Conservation (phyloP, 2,113 vertebrate genomes). For the Nematolebias whitei region DNA sequence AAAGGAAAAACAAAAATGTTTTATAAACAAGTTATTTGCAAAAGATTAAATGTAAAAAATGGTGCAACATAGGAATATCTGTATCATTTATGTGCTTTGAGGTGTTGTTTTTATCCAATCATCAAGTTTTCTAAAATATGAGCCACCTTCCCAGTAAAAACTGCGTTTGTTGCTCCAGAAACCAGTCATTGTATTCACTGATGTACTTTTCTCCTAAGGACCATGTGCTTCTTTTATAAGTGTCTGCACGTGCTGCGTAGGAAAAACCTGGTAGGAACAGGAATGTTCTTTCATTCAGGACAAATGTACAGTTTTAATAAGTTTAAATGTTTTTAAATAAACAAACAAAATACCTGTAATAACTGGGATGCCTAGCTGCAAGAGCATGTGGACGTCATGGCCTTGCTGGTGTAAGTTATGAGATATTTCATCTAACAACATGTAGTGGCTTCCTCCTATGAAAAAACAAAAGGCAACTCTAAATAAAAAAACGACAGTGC, state of each 20-base stretch:
- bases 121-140: neutral
- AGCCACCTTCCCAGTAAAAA: conserved; percentile 59
- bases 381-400: conserved; percentile 66
- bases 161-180: conserved; percentile 50
- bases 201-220: conserved; percentile 59
- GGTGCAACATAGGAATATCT: no score
- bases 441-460: conserved; percentile 76
- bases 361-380: conserved; percentile 62
- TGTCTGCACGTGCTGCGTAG: conserved; percentile 38
- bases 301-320: neutral
- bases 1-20: neutral
- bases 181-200: conserved; percentile 38
- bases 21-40: no score
- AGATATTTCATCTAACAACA: conserved; percentile 77
- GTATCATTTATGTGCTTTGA: no score
- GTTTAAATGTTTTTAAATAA: neutral
- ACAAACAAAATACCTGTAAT: conserved; percentile 55
- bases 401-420: conserved; percentile 70
- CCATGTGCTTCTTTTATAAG: conserved; percentile 57
- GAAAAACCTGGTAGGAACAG: conserved; percentile 52
- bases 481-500: no score
- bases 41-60: no score
- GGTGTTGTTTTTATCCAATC: neutral
- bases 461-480: neutral
- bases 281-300: neutral